Evolutionary conservation across 2,888 invertebrate genomes (phyloP).

Genomic region (Drosophila bunnanda): DNA sequence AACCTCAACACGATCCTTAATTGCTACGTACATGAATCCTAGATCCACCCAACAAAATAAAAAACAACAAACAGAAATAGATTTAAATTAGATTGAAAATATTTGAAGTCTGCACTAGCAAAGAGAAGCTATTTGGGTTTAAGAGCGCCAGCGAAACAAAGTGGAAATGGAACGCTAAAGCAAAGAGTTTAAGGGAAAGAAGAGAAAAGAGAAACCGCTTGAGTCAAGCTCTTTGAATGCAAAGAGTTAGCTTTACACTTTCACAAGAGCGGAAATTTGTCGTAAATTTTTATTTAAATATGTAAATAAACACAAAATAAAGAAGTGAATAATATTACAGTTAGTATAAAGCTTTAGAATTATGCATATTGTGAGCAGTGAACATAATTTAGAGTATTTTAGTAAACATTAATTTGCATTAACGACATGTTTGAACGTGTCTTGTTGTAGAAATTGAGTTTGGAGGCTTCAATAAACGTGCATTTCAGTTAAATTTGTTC

Average conservation of each 20-base stretch:
- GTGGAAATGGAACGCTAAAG: constrained; percentile 52
- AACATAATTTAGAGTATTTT: not conserved
- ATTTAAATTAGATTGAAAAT: not conserved
- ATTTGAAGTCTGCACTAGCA: not conserved
- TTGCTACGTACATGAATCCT: constrained; percentile 30
- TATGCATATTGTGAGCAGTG: not conserved
- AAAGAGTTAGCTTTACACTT: not conserved
- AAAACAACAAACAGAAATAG: not conserved
- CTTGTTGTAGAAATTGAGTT: not conserved
- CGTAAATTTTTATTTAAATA: not conserved
- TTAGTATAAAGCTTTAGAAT: not conserved
- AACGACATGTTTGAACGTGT: not conserved
- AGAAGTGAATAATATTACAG: not conserved
- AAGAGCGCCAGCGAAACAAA: constrained; percentile 46
- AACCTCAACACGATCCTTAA: constrained; percentile 52
- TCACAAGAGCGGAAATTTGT: too few species aligned
- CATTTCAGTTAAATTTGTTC: not conserved
- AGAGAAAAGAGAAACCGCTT: constrained; percentile 19
- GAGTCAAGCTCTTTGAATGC: not conserved
- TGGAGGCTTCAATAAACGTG: too few species aligned
- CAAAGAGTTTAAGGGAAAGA: constrained; percentile 19
- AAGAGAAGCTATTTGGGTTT: not conserved
- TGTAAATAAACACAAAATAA: too few species aligned
- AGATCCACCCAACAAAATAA: constrained; percentile 3
- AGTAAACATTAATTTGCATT: not conserved